phyloP scores from a whole-genome alignment of 2,113 vertebrate genomes.

The Mus pahari region DNA sequence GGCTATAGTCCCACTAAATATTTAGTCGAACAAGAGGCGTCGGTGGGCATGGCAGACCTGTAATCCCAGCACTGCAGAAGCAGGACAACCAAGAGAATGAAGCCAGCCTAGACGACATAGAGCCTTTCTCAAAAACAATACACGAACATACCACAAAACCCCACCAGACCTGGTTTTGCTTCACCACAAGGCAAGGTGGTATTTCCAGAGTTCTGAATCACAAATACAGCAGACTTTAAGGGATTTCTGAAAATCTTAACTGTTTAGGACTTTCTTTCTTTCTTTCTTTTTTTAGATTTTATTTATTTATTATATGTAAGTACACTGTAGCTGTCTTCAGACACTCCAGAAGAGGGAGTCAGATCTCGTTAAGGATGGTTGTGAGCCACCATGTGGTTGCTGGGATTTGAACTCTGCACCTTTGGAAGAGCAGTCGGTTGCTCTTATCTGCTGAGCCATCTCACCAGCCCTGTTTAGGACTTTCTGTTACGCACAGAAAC shows the following conservation, averaged over 20 bases:
- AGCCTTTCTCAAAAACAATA: not conserved
- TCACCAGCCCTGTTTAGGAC: too few species aligned
- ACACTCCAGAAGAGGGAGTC: too few species aligned
- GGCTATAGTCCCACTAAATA: not conserved
- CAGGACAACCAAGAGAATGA: not conserved
- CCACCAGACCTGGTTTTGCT: not conserved
- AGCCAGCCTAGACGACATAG: not conserved
- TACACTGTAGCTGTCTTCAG: too few species aligned
- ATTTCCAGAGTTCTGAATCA: not conserved
- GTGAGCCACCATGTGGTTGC: too few species aligned
- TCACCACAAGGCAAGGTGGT: not conserved
- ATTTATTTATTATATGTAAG: too few species aligned
- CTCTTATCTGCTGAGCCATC: too few species aligned
- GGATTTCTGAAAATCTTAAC: not conserved
- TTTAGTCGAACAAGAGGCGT: not conserved
- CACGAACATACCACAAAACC: not conserved
- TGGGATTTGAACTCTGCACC: too few species aligned
- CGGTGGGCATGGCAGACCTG: not conserved
- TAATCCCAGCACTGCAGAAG: not conserved
- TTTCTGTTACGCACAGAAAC: not conserved
- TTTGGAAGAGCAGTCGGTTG: too few species aligned
- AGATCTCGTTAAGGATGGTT: too few species aligned
- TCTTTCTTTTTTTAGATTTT: too few species aligned
- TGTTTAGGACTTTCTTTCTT: constrained; percentile 8
- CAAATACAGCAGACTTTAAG: not conserved